Percentiles rank a stretch among this genome's conserved stretches.
phyloP scores from a whole-genome alignment of 1,140 invertebrate species.

The Penaeus vannamei region DNA sequence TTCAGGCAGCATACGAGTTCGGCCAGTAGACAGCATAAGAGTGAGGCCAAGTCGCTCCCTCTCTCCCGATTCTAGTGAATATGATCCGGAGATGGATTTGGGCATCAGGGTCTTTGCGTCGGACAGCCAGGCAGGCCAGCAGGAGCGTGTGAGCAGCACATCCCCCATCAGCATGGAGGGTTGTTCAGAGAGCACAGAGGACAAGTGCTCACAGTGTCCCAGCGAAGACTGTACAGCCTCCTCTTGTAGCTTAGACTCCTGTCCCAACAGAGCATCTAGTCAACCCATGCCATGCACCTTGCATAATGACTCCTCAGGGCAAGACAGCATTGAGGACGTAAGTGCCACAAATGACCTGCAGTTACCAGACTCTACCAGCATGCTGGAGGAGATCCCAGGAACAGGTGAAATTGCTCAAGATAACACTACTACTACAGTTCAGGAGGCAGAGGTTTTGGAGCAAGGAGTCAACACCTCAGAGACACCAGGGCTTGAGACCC shows the following conservation, averaged over 20 bases:
- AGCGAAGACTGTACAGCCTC: conserved; percentile 52
- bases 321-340: conserved; percentile 17
- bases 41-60: conserved; percentile 9
- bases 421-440: no score
- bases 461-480: no score
- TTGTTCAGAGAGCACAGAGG: conserved; percentile 23
- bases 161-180: conserved; percentile 42
- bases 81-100: conserved; percentile 38
- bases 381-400: no score
- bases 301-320: neutral
- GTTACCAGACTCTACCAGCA: no score
- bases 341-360: neutral
- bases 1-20: conserved; percentile 45
- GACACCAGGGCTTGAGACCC: no score
- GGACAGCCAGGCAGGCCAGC: neutral
- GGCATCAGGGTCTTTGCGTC: conserved; percentile 53
- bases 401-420: no score
- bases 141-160: conserved; percentile 4
- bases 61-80: conserved; percentile 29
- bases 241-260: conserved; percentile 54
- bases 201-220: conserved; percentile 43
- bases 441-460: no score
- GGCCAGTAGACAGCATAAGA: conserved; percentile 43
- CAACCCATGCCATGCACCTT: conserved; percentile 8
- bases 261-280: conserved; percentile 38